Evolutionary conservation across 1,140 invertebrate genomes (phyloP).

Genomic region (Tribolium castaneum): DNA sequence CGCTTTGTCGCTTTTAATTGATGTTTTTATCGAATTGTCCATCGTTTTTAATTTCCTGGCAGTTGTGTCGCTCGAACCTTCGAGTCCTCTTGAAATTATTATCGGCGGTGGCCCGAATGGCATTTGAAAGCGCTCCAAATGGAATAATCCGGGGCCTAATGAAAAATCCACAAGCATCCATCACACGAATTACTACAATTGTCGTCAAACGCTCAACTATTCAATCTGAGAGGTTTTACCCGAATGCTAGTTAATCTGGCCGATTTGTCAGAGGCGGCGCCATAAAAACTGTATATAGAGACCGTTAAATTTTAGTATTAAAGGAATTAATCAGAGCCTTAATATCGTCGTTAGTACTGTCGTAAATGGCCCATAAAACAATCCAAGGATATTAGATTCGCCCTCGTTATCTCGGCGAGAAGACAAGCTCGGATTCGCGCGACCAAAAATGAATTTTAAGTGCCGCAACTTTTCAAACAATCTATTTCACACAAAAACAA

Average conservation of each 20-base stretch:
- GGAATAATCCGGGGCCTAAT: not conserved
- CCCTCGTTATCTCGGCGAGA: not conserved
- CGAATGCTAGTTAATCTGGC: not conserved
- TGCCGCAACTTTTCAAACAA: not conserved
- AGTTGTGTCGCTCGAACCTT: not conserved
- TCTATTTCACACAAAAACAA: too few relatives aligned
- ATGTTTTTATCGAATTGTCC: constrained; percentile 3
- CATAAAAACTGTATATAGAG: not conserved
- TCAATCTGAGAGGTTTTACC: not conserved
- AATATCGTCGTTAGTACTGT: constrained; percentile 16
- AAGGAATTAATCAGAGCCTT: constrained; percentile 14
- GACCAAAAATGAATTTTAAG: not conserved
- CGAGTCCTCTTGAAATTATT: not conserved
- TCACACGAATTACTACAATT: constrained; percentile 1
- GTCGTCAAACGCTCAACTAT: not conserved
- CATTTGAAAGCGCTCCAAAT: not conserved
- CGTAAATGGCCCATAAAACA: constrained; percentile 15
- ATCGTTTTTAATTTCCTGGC: constrained; percentile 17
- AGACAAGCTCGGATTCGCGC: not conserved
- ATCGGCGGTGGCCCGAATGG: not conserved
- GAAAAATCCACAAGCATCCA: constrained; percentile 11
- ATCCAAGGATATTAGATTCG: constrained; percentile 21
- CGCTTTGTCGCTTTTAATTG: not conserved
- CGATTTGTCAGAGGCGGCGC: constrained; percentile 6
- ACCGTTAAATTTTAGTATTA: constrained; percentile 14